These are phyloP conservation scores for Formica exsecta DNA, from an alignment of 1,140 invertebrate genomes.

Conservation along the genomic window DNA sequence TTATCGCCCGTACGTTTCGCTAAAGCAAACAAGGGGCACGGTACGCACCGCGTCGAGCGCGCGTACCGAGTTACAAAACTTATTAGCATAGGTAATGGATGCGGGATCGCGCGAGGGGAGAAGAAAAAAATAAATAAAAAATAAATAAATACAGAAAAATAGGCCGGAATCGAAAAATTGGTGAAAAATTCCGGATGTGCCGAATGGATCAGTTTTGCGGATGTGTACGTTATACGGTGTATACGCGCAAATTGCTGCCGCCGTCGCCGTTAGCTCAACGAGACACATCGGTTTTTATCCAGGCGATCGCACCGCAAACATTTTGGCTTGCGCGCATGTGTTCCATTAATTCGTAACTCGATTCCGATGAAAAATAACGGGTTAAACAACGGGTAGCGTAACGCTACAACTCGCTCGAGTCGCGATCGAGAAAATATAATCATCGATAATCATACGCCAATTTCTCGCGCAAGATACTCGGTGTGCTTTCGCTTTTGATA, in stretches of 20 bases:
- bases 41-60: background rate
- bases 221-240: background rate
- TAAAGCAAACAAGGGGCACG: slow-evolving; percentile 48
- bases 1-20: slow-evolving; percentile 51
- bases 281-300: slow-evolving; percentile 36
- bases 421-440: slow-evolving; percentile 18
- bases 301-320: slow-evolving; percentile 30
- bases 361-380: slow-evolving; percentile 37
- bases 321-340: background rate
- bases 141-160: background rate
- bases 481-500: too few species aligned
- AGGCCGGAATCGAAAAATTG: background rate
- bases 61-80: slow-evolving; percentile 53
- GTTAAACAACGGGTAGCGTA: background rate
- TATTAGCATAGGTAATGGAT: slow-evolving; percentile 50
- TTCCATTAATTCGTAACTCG: slow-evolving; percentile 37
- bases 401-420: background rate
- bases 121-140: too few species aligned
- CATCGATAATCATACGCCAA: slow-evolving; percentile 8
- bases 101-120: background rate
- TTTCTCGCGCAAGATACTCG: too few species aligned
- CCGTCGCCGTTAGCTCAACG: background rate
- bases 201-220: slow-evolving; percentile 31
- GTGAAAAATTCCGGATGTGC: slow-evolving; percentile 5
- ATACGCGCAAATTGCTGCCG: slow-evolving; percentile 31